A percentile compares a stretch with the other conserved stretches of the same genome.
Conservation (phyloP, 1,140 invertebrate genomes). For the Pachypsylla venusta region DNA sequence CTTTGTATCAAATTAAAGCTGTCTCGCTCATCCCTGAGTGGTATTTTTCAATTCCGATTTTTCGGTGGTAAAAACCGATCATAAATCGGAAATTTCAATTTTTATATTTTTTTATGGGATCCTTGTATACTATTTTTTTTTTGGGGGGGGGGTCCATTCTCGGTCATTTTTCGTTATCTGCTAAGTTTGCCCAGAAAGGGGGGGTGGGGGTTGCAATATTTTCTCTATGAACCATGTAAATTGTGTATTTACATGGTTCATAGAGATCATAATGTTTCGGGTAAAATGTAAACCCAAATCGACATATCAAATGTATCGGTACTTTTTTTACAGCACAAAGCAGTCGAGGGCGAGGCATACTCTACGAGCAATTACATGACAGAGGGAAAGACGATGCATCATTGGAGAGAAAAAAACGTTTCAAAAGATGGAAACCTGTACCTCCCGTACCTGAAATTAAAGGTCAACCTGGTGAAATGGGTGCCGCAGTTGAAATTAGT, state of each 20-base stretch:
- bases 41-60: no score
- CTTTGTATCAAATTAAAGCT: no score
- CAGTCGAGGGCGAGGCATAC: constrained; percentile 22
- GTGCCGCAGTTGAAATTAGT: constrained; percentile 72
- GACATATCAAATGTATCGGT: no score
- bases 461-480: constrained; percentile 72
- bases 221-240: background rate
- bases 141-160: no score
- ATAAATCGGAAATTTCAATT: no score
- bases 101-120: no score
- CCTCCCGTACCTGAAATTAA: constrained; percentile 47
- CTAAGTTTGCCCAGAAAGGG: background rate
- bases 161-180: no score
- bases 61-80: no score
- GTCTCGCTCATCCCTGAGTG: no score
- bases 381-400: constrained; percentile 16
- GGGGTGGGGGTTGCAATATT: background rate
- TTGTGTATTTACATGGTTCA: background rate
- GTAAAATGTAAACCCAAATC: background rate
- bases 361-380: constrained; percentile 22
- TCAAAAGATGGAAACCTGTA: constrained; percentile 56
- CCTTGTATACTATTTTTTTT: no score
- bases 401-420: constrained; percentile 26
- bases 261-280: background rate
- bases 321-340: constrained; percentile 9